Percentiles rank a stretch among this genome's conserved stretches.
Evolutionary conservation across 1,140 invertebrate species (phyloP).

Genomic region (Caenorhabditis brenneri): DNA sequence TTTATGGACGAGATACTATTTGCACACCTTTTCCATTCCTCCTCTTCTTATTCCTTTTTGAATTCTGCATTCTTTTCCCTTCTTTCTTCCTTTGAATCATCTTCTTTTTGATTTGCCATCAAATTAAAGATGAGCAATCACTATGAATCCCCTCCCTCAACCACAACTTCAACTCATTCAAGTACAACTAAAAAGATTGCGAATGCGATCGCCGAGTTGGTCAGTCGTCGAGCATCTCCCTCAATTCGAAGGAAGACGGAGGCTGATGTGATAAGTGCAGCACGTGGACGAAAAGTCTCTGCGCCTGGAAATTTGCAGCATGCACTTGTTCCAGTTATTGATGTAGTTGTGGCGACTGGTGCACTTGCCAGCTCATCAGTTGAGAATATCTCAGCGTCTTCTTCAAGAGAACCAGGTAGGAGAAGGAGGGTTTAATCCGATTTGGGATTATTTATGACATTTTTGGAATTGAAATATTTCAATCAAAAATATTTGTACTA

Average conservation of each 20-base stretch:
- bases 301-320: conserved; percentile 8
- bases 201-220: conserved; percentile 13
- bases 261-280: background rate
- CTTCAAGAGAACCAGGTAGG: conserved; percentile 1
- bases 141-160: background rate
- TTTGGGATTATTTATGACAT: too few relatives aligned
- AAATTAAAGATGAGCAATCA: background rate
- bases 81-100: background rate
- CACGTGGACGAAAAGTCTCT: background rate
- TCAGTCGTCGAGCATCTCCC: conserved; percentile 3
- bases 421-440: too few relatives aligned
- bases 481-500: too few relatives aligned
- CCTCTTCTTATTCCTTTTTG: too few relatives aligned
- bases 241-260: conserved; percentile 13
- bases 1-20: conserved; percentile 11
- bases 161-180: background rate
- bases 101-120: background rate
- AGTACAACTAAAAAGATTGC: conserved; percentile 12
- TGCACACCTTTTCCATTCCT: conserved; percentile 1
- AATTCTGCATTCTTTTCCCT: too few relatives aligned
- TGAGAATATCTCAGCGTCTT: background rate
- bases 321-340: background rate
- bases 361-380: conserved; percentile 31
- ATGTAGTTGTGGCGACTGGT: conserved; percentile 11
- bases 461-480: too few relatives aligned